Evolutionary conservation across 2,113 vertebrate genomes (phyloP).

Genomic region (Gopherus flavomarginatus): DNA sequence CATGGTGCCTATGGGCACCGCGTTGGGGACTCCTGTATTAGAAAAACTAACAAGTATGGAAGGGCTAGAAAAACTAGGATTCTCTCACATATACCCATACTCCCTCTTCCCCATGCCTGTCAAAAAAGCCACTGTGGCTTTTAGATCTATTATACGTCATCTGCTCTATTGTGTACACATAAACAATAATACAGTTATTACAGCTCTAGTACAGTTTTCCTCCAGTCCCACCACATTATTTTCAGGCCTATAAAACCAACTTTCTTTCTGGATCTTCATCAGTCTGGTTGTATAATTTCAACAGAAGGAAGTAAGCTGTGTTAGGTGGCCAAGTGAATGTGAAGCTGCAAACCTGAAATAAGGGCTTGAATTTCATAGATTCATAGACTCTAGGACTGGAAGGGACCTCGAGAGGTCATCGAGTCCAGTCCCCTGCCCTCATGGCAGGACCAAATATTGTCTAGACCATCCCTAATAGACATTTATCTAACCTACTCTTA

Average conservation of each 20-base stretch:
- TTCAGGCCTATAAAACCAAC: background rate
- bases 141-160: too few relatives aligned
- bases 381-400: too few relatives aligned
- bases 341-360: background rate
- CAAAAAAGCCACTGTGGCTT: too few relatives aligned
- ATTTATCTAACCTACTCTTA: too few relatives aligned
- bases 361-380: accelerated
- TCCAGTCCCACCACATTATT: background rate
- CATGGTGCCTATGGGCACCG: too few relatives aligned
- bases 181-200: background rate
- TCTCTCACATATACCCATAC: background rate
- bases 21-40: accelerated
- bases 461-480: too few relatives aligned
- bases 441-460: too few relatives aligned
- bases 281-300: background rate
- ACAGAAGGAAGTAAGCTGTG: background rate
- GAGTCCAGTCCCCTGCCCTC: too few relatives aligned
- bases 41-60: background rate
- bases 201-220: background rate
- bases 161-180: too few relatives aligned
- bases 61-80: background rate
- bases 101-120: too few relatives aligned
- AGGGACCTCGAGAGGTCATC: too few relatives aligned
- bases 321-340: background rate
- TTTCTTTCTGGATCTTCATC: background rate